Percentiles rank a stretch among this genome's conserved stretches.
Evolutionary conservation across 2,113 vertebrate species (phyloP).

Genomic region (Cygnus atratus): DNA sequence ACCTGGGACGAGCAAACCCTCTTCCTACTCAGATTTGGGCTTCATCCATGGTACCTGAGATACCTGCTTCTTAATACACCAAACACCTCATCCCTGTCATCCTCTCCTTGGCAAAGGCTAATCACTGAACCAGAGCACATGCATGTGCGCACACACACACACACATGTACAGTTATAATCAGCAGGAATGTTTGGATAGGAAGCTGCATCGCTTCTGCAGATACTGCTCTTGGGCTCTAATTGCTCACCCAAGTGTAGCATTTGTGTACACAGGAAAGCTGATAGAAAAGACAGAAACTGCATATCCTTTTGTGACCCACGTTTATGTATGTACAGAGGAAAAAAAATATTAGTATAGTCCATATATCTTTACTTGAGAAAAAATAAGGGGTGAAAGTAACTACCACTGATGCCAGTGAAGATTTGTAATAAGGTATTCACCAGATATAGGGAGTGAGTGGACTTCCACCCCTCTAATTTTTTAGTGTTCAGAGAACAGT

Average conservation of each 20-base stretch:
- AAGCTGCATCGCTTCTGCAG: neutral
- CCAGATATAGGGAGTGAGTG: rapidly evolving
- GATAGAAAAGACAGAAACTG: neutral
- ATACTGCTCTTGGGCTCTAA: neutral
- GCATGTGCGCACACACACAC: neutral
- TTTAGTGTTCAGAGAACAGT: neutral
- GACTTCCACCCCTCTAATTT: neutral
- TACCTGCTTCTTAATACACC: neutral
- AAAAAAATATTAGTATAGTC: rapidly evolving
- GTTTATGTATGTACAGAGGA: neutral
- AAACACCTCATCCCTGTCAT: rapidly evolving
- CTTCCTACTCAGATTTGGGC: neutral
- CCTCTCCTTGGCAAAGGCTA: neutral
- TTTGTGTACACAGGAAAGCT: neutral
- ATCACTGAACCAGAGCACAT: rapidly evolving
- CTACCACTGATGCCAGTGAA: neutral
- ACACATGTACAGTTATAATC: rapidly evolving
- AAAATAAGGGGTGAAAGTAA: no score
- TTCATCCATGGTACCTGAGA: neutral
- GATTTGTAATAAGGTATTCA: neutral
- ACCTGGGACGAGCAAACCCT: neutral
- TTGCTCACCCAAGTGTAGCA: neutral
- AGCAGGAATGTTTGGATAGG: neutral
- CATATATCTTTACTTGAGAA: neutral
- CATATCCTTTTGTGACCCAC: rapidly evolving